Evolutionary conservation across 2,113 vertebrate genomes (phyloP).

Genomic region (Turdus rufiventris): DNA sequence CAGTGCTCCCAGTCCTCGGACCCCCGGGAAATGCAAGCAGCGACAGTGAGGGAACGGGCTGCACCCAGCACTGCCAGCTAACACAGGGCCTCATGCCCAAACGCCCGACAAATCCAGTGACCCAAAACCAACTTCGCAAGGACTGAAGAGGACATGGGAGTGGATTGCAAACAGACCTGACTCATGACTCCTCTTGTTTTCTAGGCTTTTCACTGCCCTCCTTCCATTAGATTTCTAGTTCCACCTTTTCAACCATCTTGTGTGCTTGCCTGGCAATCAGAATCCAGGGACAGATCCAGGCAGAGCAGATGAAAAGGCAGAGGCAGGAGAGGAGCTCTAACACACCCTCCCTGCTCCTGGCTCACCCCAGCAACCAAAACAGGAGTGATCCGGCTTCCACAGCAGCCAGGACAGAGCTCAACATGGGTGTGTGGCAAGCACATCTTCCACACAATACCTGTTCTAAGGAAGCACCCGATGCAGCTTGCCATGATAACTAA

Average conservation of each 20-base stretch:
- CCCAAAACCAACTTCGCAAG: neutral
- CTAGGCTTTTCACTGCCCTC: neutral
- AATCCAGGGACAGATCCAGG: neutral
- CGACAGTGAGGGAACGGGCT: neutral
- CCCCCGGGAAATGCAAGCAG: neutral
- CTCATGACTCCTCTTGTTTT: neutral
- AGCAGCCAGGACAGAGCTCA: neutral
- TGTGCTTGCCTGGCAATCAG: neutral
- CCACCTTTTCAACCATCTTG: neutral
- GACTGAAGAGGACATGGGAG: rapidly evolving
- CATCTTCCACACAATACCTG: slow-evolving; percentile 69
- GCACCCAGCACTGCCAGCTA: neutral
- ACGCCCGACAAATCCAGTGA: neutral
- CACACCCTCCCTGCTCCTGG: neutral
- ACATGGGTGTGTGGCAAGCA: neutral
- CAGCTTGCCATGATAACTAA: slow-evolving; percentile 90
- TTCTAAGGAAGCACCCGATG: slow-evolving; percentile 82
- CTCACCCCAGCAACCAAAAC: neutral
- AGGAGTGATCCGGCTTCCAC: neutral
- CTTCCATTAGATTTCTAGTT: neutral
- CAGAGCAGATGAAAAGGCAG: neutral
- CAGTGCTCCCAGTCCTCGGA: neutral
- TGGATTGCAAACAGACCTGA: neutral
- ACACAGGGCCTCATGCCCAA: neutral
- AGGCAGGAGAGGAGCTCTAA: neutral